A percentile compares a stretch with the other conserved stretches of the same genome.
Evolutionary conservation across 1,140 invertebrate genomes (phyloP).

Genomic region (Drosophila orena): DNA sequence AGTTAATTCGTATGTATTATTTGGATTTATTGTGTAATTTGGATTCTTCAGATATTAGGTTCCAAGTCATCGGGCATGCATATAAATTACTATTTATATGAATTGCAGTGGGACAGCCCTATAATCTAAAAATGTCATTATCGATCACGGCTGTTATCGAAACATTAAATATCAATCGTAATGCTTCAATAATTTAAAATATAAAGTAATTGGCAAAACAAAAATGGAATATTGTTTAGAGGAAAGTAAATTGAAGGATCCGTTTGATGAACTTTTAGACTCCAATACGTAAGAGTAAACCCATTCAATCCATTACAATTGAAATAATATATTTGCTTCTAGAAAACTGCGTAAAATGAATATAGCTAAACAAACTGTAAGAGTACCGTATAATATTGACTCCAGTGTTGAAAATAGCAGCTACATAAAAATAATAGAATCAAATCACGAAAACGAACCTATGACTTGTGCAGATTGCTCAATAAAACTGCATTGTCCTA

Average conservation of each 20-base stretch:
- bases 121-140: too few species aligned
- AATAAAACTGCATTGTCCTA: background rate
- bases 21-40: too few species aligned
- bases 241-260: constrained; percentile 59
- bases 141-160: too few species aligned
- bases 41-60: too few species aligned
- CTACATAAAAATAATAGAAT: background rate
- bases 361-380: constrained; percentile 54
- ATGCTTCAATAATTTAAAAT: too few species aligned
- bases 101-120: too few species aligned
- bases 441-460: background rate
- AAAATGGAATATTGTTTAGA: too few species aligned
- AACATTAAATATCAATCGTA: too few species aligned
- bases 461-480: background rate
- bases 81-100: too few species aligned
- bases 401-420: constrained; percentile 77
- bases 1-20: too few species aligned
- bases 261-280: constrained; percentile 72
- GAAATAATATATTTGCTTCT: background rate
- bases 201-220: too few species aligned
- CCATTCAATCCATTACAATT: background rate
- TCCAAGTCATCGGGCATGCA: too few species aligned
- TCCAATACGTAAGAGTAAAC: constrained; percentile 41
- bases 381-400: constrained; percentile 72
- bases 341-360: constrained; percentile 63